Base-by-base conservation (phyloP, 2,113 vertebrate genomes). In the Nansenia antarctica region DNA sequence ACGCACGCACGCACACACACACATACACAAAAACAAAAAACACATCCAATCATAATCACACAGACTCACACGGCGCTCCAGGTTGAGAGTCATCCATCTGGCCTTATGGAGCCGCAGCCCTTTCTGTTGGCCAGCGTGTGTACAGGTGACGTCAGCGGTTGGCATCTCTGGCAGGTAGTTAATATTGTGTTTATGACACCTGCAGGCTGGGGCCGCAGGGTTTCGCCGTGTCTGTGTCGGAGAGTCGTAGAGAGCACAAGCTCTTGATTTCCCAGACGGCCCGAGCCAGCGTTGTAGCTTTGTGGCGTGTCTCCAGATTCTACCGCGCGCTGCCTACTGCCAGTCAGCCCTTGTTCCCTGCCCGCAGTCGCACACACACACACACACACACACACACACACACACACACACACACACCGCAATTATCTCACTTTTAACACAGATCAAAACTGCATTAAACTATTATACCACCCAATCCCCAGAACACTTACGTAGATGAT, bases 191-290 rank as follows among this genome's bases (percentile, higher is more conserved):
- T 31, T 75, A 59, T 55, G 79, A 73, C 82, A 45, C 2, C 61
- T 29, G 64, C 69, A 37, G 67, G 45, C 80, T 81, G 79, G 66
- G 67, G 75, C 61, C 61, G 14, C 34, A 66, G 15, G 54, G 20
- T 63, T 66, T 47, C n/a, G 2, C 47, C 29, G 68, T 12, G 69
- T 79, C 66, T 26, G 42, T 71, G 65, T 70, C 66, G 35, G 15
- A 3, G 22, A 49, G 73, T 54, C 55, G 72, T 52, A 18, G 76
- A 73, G 82, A 83, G 76, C 82, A 61, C 72, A n/a, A n/a, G 59
- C 70, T 57, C 73, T 90, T 88, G 87, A 87, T 90, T 90, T 90
- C 88, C 85, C 87, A 1, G n/a, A n/a, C n/a, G n/a, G n/a, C n/a
- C n/a, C n/a, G n/a, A n/a, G n/a, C n/a, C n/a, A n/a, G n/a, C n/a